Base-by-base conservation (phyloP, 1,140 invertebrate genomes). In the Diorhabda sublineata region DNA sequence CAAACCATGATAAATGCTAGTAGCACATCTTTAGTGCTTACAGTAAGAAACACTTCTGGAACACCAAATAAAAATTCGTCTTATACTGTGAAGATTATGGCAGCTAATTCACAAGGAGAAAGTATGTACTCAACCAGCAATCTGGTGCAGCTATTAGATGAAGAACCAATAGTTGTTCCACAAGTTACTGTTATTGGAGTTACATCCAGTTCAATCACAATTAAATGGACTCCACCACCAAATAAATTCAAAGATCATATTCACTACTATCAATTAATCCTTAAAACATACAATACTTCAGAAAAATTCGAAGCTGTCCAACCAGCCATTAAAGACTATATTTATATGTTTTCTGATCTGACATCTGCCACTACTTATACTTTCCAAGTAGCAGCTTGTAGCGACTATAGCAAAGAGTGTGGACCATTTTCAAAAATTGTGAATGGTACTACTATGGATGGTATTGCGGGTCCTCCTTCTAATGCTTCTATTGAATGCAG, bases 381-480 rank as follows among this genome's bases (percentile, higher is more conserved):
- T 67, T 92, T 93, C 79, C 88, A 87, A 83, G 89, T 91, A 8
- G 82, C 87, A 47, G 91, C 91, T 6, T 94, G 92, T 78, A 92
- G 87, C 69, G 89, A 92, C 76, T 90, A 89, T 74, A 93, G 89
- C 2, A 85, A 85, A 64, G 81, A 84, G 58, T 94, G 92, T 80
- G 90, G 91, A 4, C 86, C 88, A 26, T 91, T 88, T 88, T 93
- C 92, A 2, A 81, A 85, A 26, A 83, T 87, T 70, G 89, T 92
- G 58, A 89, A 91, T 76, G 92, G 90, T 2, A 91, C 89, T 4
- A 94, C 92, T 4, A 86, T 92, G 81, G 92, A 94, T 80, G 92
- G 91, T 68, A 85, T 85, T 81, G 81, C 74, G 41, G 78, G 77
- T 58, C 73, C 74, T 43, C 78, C 79, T 11, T 85, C 81, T 76